A percentile compares a stretch with the other conserved stretches of the same genome.
These are phyloP conservation scores for Vireo altiloquus DNA, from an alignment of 2,113 vertebrate genomes.

Conservation along the genomic window DNA sequence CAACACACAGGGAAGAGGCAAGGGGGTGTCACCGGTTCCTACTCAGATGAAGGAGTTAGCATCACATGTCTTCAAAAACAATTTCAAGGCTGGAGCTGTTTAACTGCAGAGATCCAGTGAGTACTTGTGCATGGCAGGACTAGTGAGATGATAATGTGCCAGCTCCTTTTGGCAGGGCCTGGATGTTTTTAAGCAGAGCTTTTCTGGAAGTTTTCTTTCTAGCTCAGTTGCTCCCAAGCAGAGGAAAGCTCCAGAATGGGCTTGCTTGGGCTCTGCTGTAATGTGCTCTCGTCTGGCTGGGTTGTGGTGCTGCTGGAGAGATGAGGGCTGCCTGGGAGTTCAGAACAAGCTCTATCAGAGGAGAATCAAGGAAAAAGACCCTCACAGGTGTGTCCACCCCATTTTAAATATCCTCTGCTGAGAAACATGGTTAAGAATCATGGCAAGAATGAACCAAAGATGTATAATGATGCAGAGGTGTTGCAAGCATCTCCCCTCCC, in stretches of 20 bases:
- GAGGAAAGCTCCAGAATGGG: not conserved
- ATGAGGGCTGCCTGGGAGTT: not conserved
- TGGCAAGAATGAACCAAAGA: not conserved
- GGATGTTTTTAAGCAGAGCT: not conserved
- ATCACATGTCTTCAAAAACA: not conserved
- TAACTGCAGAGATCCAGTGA: not conserved
- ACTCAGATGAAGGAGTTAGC: not conserved
- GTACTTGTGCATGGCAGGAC: not conserved
- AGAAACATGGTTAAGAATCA: not conserved
- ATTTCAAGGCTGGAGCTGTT: not conserved
- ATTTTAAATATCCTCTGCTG: not conserved
- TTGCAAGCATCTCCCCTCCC: not conserved
- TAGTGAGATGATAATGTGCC: not conserved
- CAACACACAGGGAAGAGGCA: not conserved
- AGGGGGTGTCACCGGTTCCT: not conserved
- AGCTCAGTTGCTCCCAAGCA: not conserved
- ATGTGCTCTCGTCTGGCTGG: accelerated
- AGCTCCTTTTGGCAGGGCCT: not conserved
- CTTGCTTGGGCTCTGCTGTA: accelerated
- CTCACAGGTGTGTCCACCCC: not conserved
- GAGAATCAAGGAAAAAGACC: not conserved
- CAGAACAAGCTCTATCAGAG: not conserved
- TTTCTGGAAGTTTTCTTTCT: not conserved
- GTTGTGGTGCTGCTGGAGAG: not conserved
- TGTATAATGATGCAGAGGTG: not conserved